Evolutionary conservation across 2,797 vertebrate species (phyloP), one percentile per base, ranked within the genome.

Genomic region (Sebastes trivittatus): DNA sequence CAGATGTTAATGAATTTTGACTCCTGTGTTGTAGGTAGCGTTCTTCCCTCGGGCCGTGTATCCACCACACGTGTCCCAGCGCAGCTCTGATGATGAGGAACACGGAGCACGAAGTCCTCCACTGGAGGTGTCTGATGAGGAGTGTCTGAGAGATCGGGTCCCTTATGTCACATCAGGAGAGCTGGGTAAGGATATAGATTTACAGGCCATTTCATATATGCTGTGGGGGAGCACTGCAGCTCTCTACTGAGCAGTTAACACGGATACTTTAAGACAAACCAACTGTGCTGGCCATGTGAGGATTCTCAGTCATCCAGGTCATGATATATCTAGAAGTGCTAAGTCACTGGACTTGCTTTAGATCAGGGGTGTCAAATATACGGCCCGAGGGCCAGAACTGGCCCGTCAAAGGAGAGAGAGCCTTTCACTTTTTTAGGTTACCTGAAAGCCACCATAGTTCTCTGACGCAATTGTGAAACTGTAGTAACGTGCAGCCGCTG

Each of bases 61-160:
- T 72, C 91, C 92, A 0, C 97, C 93, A 0, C 98, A 97, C 67
- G 87, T 94, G 2, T 95, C 97, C 81, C 96, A 97, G 85, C 97
- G 95, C 85, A 98, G 97, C 91, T 98, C 98, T 1, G 98, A 99
- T 3, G 98, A 99, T 34, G 98, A 99, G 70, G 98, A 99, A 55
- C 96, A 96, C 0, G 96, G 96, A 79, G 95, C 95, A 79, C 96
- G 96, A 71, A 99, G 98, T 66, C 97, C 98, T 2, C 97, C 97
- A 0, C 70, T 99, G 86, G 98, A 99, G 88, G 98, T 99, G 54
- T 99, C 98, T n/a, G 98, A 99, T 20, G 98, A 99, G 75, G 97
- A 99, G 36, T 95, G 95, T 81, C 94, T 96, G 89, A 93, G 95
- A 68, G 97, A 98, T 14, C 95, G 96, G 1, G 92, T 93, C 42